Conservation (phyloP, 2,797 vertebrate genomes). For the Miichthys miiuy region DNA sequence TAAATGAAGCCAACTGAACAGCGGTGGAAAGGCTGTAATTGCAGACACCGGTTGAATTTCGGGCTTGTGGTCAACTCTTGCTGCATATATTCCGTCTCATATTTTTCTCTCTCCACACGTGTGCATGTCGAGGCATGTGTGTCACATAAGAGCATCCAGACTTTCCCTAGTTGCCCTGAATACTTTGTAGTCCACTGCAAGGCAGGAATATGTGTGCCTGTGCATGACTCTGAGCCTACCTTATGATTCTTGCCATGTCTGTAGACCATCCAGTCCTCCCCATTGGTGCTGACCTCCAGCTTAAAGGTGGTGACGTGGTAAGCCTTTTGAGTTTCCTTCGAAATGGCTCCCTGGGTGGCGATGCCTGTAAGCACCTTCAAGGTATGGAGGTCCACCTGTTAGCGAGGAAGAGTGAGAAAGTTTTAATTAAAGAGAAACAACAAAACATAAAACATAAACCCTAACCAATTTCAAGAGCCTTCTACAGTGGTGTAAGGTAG, state of each 20-base stretch:
- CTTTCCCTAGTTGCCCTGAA: conserved; percentile 5
- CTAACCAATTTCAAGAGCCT: background rate
- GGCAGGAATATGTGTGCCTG: conserved; percentile 4
- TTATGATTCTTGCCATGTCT: conserved; percentile 98
- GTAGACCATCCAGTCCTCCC: conserved; percentile 99
- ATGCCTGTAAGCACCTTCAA: conserved; percentile 95
- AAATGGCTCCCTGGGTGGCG: conserved; percentile 96
- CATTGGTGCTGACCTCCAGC: conserved; percentile 98
- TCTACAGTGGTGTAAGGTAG: no score
- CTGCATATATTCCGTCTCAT: conserved; percentile 65
- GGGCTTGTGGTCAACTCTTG: conserved; percentile 66
- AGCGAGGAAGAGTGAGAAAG: background rate
- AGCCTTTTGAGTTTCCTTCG: conserved; percentile 93
- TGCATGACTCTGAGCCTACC: conserved; percentile 79
- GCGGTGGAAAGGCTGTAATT: conserved; percentile 64
- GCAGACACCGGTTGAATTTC: conserved; percentile 57
- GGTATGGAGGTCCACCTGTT: conserved; percentile 84
- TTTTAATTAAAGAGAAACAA: background rate
- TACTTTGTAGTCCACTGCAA: background rate
- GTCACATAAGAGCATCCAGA: conserved; percentile 45
- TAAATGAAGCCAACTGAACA: conserved; percentile 63
- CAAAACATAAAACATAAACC: background rate
- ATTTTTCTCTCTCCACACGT: conserved; percentile 33
- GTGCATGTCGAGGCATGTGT: conserved; percentile 44
- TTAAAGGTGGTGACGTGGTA: conserved; percentile 97